Percentiles rank a stretch among this genome's conserved stretches.
Evolutionary conservation across 2,113 vertebrate genomes (phyloP).

Genomic region (Piaya cayana): DNA sequence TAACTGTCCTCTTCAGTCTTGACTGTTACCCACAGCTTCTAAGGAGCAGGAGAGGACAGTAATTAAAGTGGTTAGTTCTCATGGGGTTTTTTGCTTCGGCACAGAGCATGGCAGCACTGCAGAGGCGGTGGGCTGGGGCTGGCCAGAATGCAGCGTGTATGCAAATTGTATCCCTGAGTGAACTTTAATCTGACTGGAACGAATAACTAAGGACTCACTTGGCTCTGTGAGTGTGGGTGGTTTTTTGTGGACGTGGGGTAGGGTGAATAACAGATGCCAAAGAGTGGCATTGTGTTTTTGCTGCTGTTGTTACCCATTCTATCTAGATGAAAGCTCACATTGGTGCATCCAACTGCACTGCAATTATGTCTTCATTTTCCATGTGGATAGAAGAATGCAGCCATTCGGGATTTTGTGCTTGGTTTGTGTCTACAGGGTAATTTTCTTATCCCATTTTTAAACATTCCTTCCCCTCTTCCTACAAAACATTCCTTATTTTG

Average conservation of each 20-base stretch:
- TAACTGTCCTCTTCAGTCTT: neutral
- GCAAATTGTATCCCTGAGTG: rapidly evolving
- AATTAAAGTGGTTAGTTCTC: neutral
- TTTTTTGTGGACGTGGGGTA: neutral
- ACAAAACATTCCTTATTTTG: too few relatives aligned
- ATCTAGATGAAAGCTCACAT: neutral
- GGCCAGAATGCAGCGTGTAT: neutral
- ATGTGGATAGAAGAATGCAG: neutral
- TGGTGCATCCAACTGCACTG: neutral
- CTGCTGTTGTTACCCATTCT: neutral
- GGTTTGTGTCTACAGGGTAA: neutral
- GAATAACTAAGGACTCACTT: rapidly evolving
- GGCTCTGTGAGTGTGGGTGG: neutral
- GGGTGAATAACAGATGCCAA: neutral
- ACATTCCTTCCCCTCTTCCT: neutral
- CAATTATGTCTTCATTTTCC: constrained; percentile 34
- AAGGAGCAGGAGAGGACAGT: neutral
- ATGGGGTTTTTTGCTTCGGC: neutral
- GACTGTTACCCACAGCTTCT: neutral
- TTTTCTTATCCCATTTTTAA: constrained; percentile 23
- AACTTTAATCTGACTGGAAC: neutral
- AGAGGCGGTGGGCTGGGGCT: neutral
- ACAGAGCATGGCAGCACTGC: neutral
- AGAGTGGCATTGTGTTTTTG: neutral
- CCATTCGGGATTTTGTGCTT: neutral